Conservation (phyloP, 2,797 vertebrate genomes). For the Sebastes matsubarae region DNA sequence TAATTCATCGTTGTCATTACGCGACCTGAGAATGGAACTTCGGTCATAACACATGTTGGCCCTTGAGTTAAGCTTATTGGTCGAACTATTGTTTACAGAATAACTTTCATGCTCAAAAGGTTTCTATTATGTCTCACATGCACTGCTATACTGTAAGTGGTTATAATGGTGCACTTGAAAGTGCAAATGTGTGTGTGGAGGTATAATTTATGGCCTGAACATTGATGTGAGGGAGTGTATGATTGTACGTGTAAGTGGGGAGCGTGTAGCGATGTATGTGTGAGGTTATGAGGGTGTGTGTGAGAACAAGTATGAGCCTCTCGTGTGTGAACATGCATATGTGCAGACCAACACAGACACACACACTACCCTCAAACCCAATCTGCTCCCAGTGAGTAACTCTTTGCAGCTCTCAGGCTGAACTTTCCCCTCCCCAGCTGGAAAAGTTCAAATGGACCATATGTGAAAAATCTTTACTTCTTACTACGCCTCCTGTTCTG, state of each 20-base stretch:
- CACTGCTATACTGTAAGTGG: background rate
- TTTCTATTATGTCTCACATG: background rate
- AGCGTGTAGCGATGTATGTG: background rate
- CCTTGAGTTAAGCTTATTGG: background rate
- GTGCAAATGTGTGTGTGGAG: background rate
- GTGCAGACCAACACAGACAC: slow-evolving; percentile 9
- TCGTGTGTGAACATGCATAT: slow-evolving; percentile 15
- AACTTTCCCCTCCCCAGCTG: slow-evolving; percentile 16
- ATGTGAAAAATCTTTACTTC: slow-evolving; percentile 23
- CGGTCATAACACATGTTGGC: too few species aligned
- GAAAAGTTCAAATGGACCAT: slow-evolving; percentile 59
- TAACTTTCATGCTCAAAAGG: too few species aligned
- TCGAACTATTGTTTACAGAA: too few species aligned
- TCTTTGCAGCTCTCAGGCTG: slow-evolving; percentile 39
- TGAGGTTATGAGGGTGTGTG: background rate
- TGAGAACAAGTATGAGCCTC: background rate
- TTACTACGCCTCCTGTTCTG: background rate
- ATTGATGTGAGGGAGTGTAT: background rate
- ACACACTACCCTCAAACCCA: slow-evolving; percentile 21
- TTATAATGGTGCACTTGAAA: background rate
- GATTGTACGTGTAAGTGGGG: background rate
- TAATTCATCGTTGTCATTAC: background rate
- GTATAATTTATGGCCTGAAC: background rate
- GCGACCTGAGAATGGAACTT: too few species aligned
- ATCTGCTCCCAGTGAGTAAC: slow-evolving; percentile 60